These are phyloP conservation scores for Nasonia giraulti DNA, from an alignment of 1,140 invertebrate species.

Conservation along the genomic window DNA sequence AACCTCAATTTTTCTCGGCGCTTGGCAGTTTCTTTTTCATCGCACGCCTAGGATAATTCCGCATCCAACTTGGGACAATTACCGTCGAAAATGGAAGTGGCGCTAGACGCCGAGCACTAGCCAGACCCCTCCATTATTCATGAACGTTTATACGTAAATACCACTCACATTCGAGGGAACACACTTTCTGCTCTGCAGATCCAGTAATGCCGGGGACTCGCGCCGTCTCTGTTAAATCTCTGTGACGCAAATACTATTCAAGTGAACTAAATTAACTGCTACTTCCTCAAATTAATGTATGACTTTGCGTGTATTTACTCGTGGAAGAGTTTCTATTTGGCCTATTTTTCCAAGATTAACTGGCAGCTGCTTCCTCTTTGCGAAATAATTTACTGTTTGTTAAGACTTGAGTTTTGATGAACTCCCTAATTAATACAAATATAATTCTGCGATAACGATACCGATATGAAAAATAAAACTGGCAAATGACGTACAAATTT, in stretches of 20 bases:
- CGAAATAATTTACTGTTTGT: no score
- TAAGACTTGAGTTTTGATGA: no score
- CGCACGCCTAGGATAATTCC: background rate
- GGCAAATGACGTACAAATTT: no score
- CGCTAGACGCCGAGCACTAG: background rate
- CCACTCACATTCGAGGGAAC: slow-evolving; percentile 5
- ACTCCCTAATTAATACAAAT: no score
- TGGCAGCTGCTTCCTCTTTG: no score
- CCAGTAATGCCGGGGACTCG: background rate
- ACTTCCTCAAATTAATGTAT: background rate
- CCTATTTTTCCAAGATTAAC: no score
- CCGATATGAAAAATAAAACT: no score
- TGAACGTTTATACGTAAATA: slow-evolving; percentile 23
- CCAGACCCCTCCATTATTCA: slow-evolving; percentile 12
- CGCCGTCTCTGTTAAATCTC: slow-evolving; percentile 1
- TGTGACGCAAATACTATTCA: background rate
- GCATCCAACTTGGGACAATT: background rate
- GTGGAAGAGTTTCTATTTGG: no score
- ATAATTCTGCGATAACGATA: no score
- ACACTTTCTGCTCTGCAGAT: background rate
- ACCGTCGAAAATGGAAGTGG: slow-evolving; percentile 15
- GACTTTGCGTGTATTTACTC: background rate
- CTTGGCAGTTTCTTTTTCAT: background rate
- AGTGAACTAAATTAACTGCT: background rate
- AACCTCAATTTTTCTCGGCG: no score